Evolutionary conservation across 2,113 vertebrate genomes (phyloP).

Genomic region (Misgurnus anguillicaudatus): DNA sequence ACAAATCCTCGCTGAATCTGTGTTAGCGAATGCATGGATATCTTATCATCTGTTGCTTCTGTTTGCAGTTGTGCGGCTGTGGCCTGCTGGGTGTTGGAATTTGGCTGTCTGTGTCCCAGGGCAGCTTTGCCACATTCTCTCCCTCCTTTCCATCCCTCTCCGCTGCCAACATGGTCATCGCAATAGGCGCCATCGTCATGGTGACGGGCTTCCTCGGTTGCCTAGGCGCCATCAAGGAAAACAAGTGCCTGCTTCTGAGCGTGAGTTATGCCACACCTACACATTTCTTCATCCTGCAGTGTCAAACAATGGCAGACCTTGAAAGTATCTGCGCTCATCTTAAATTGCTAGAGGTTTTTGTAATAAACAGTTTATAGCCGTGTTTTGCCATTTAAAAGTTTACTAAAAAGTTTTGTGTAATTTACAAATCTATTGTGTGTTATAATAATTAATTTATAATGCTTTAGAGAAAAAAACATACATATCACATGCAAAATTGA

Average conservation of each 20-base stretch:
- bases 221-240: slow-evolving; percentile 99
- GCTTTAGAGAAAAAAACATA: too few relatives aligned
- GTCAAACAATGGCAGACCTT: not conserved
- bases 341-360: not conserved
- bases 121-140: slow-evolving; percentile 98
- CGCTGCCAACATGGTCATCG: slow-evolving; percentile 95
- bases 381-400: too few relatives aligned
- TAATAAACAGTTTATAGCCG: too few relatives aligned
- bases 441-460: too few relatives aligned
- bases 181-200: slow-evolving; percentile 93
- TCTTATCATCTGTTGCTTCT: slow-evolving; percentile 63
- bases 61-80: slow-evolving; percentile 90
- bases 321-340: not conserved
- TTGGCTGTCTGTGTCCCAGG: slow-evolving; percentile 98
- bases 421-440: too few relatives aligned
- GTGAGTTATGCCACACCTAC: slow-evolving; percentile 76
- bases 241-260: slow-evolving; percentile 98
- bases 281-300: not conserved
- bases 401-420: too few relatives aligned
- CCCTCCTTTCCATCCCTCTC: slow-evolving; percentile 94
- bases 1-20: not conserved
- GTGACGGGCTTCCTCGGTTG: slow-evolving; percentile 97
- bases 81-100: slow-evolving; percentile 97
- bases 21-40: slow-evolving; percentile 21
- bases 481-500: too few relatives aligned